Percentiles rank a stretch among this genome's conserved stretches.
Evolutionary conservation across 2,797 vertebrate species (phyloP).

Genomic region (Gymnopithys bicolor): DNA sequence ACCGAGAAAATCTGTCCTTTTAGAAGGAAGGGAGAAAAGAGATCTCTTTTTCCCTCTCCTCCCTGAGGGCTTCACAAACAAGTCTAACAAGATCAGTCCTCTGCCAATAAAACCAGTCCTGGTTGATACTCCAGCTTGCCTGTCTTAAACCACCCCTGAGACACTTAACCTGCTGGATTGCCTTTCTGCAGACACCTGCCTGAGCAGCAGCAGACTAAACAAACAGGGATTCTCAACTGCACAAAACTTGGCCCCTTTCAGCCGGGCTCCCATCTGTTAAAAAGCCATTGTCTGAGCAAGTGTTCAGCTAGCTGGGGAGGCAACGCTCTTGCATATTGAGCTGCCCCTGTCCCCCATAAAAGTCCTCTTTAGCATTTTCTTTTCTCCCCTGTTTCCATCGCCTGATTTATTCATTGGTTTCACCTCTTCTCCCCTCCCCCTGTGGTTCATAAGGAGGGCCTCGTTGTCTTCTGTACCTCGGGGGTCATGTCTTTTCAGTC

Average conservation of each 20-base stretch:
- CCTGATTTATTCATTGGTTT: slow-evolving; percentile 99
- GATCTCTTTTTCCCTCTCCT: not conserved
- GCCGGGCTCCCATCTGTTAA: slow-evolving; percentile 94
- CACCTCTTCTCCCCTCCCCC: slow-evolving; percentile 83
- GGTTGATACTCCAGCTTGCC: slow-evolving; percentile 15
- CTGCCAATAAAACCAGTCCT: slow-evolving; percentile 55
- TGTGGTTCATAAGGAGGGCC: slow-evolving; percentile 81
- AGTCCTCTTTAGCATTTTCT: slow-evolving; percentile 91
- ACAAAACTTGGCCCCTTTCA: slow-evolving; percentile 86
- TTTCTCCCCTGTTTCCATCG: slow-evolving; percentile 79
- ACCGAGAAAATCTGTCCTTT: not conserved
- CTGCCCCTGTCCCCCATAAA: slow-evolving; percentile 80
- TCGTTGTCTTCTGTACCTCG: slow-evolving; percentile 82
- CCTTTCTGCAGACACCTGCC: slow-evolving; percentile 88
- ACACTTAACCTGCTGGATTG: slow-evolving; percentile 76
- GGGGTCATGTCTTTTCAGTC: slow-evolving; percentile 87
- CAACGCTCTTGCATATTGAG: slow-evolving; percentile 71
- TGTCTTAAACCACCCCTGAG: slow-evolving; percentile 55
- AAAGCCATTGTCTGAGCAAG: slow-evolving; percentile 89
- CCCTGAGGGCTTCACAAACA: slow-evolving; percentile 8
- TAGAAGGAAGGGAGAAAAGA: not conserved
- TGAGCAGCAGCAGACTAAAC: slow-evolving; percentile 82
- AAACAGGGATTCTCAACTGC: slow-evolving; percentile 85
- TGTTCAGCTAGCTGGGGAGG: slow-evolving; percentile 86
- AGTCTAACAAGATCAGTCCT: slow-evolving; percentile 7